These are phyloP conservation scores for Drosophila parabipectinata DNA, from an alignment of 1,140 invertebrate genomes.

Conservation along the genomic window DNA sequence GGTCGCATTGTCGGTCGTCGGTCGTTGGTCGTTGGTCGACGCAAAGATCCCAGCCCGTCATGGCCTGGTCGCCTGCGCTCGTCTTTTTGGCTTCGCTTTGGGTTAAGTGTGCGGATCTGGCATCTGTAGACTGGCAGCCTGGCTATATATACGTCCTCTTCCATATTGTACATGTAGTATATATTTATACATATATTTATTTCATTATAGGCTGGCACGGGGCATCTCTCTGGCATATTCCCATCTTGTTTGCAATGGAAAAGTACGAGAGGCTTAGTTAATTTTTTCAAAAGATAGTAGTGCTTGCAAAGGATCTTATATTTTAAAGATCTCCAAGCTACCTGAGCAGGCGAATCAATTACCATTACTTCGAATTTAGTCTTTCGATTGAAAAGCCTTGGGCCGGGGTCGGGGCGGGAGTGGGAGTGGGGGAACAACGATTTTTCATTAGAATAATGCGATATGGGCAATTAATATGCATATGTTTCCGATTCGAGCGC, in stretches of 20 bases:
- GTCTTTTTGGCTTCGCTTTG: slow-evolving; percentile 73
- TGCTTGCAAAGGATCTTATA: too few species aligned
- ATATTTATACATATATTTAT: slow-evolving; percentile 34
- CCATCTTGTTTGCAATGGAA: not conserved
- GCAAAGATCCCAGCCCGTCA: slow-evolving; percentile 59
- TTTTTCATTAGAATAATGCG: slow-evolving; percentile 66
- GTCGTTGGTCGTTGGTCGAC: slow-evolving; percentile 38
- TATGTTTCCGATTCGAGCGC: slow-evolving; percentile 60
- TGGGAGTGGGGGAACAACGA: slow-evolving; percentile 8
- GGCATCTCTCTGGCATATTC: not conserved
- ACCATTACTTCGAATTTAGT: slow-evolving; percentile 63
- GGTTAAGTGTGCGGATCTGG: slow-evolving; percentile 74
- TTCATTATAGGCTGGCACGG: slow-evolving; percentile 32
- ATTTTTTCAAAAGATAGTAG: not conserved
- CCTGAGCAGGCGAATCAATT: slow-evolving; percentile 34
- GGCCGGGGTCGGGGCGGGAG: not conserved
- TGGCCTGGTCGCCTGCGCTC: slow-evolving; percentile 33
- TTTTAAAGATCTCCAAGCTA: too few species aligned
- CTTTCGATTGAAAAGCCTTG: slow-evolving; percentile 27
- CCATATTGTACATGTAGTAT: slow-evolving; percentile 5
- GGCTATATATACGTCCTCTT: slow-evolving; percentile 30
- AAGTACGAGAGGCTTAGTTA: not conserved
- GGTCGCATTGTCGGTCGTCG: slow-evolving; percentile 72
- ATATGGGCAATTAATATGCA: slow-evolving; percentile 76
- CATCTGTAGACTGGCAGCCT: slow-evolving; percentile 55